Evolutionary conservation across 2,888 invertebrate species (phyloP).

Genomic region (Drosophila parthenogenetica): DNA sequence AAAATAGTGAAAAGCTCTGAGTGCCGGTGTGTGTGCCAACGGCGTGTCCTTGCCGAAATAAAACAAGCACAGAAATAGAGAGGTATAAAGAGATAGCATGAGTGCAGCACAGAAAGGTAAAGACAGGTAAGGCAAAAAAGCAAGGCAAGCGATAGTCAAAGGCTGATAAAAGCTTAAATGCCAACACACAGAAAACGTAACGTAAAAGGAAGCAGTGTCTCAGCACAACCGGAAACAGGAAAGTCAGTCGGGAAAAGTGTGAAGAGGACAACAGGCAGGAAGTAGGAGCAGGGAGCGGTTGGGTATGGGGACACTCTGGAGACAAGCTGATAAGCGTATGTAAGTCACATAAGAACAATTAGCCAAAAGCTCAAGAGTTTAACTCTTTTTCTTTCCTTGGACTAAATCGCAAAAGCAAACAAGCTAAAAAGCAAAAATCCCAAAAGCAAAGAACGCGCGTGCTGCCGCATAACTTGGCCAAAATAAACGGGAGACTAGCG

Average conservation of each 20-base stretch:
- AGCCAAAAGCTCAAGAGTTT: conserved; percentile 77
- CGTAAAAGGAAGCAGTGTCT: conserved; percentile 23
- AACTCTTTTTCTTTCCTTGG: conserved; percentile 55
- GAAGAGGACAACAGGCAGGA: too few species aligned
- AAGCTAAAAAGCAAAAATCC: conserved; percentile 35
- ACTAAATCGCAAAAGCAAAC: conserved; percentile 36
- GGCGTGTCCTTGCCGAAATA: conserved; percentile 70
- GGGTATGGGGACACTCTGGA: conserved; percentile 8
- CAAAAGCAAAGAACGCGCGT: conserved; percentile 33
- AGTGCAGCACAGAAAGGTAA: neutral
- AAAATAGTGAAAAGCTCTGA: conserved; percentile 41
- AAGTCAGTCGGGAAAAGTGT: neutral
- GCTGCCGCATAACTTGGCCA: conserved; percentile 47
- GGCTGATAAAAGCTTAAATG: conserved; percentile 51
- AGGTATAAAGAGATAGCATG: neutral
- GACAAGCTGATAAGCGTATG: conserved; percentile 63
- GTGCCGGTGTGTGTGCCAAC: conserved; percentile 23
- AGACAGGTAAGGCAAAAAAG: conserved; percentile 4
- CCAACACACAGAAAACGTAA: conserved; percentile 43
- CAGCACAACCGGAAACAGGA: conserved; percentile 18
- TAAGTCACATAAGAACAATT: conserved; percentile 83
- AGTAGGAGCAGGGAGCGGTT: too few species aligned
- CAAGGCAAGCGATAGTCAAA: conserved; percentile 62
- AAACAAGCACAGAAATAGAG: conserved; percentile 17
- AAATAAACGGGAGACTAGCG: conserved; percentile 27